phyloP scores from a whole-genome alignment of 2,888 invertebrate genomes.

The Cephus pygmeus region DNA sequence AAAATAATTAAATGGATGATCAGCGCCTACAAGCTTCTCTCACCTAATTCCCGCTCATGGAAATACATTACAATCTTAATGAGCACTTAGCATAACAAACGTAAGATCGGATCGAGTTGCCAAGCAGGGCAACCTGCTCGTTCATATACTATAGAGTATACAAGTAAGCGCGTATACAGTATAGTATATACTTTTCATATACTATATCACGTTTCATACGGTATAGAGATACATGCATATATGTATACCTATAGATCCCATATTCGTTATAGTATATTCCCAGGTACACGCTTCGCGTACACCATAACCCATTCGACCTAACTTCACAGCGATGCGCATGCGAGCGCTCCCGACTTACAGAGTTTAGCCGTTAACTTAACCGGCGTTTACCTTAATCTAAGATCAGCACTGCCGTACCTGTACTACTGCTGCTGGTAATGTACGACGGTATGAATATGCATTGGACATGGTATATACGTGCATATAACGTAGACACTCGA shows the following conservation, averaged over 20 bases:
- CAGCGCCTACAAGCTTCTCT: background rate
- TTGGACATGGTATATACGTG: constrained; percentile 55
- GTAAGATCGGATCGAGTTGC: constrained; percentile 56
- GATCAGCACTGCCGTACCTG: constrained; percentile 56
- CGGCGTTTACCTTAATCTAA: constrained; percentile 67
- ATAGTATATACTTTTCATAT: too few species aligned
- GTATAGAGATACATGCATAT: too few species aligned
- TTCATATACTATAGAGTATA: constrained; percentile 25
- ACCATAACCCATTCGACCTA: background rate
- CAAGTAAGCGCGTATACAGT: constrained; percentile 20
- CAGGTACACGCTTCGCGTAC: background rate
- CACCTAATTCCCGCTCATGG: constrained; percentile 48
- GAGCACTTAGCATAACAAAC: constrained; percentile 65
- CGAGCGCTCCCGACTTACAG: constrained; percentile 60
- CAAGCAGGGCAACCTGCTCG: constrained; percentile 38
- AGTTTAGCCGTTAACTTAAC: constrained; percentile 67
- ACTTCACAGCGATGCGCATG: constrained; percentile 52
- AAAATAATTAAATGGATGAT: background rate
- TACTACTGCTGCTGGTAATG: constrained; percentile 52
- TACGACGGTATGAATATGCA: constrained; percentile 66
- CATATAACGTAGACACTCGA: background rate
- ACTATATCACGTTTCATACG: too few species aligned
- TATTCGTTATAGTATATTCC: background rate
- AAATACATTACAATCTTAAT: constrained; percentile 61
- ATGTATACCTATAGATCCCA: background rate